phyloP scores from a whole-genome alignment of 2,113 vertebrate species.

The Hippocampus zosterae region DNA sequence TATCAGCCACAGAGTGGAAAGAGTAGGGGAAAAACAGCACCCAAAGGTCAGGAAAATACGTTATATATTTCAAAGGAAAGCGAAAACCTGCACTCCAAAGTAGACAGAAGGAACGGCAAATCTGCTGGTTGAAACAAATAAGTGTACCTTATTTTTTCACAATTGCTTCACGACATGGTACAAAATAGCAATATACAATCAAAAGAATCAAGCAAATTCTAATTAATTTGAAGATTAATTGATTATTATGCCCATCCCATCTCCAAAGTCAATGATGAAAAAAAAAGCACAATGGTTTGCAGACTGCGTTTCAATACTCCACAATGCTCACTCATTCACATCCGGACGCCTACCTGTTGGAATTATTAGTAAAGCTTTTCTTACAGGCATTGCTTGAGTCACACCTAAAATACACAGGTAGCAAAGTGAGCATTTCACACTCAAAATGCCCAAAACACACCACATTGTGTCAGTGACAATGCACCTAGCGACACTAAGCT shows the following conservation, averaged over 20 bases:
- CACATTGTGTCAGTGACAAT: slow-evolving; percentile 54
- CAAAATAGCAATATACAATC: neutral
- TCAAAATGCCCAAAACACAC: slow-evolving; percentile 61
- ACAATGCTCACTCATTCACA: slow-evolving; percentile 14
- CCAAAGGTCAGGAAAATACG: too few relatives aligned
- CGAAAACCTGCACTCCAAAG: neutral
- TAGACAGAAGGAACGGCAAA: neutral
- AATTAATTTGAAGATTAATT: neutral
- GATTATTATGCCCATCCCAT: neutral
- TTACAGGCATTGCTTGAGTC: slow-evolving; percentile 56
- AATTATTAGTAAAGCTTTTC: slow-evolving; percentile 77
- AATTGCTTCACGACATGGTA: neutral
- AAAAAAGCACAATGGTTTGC: slow-evolving; percentile 52
- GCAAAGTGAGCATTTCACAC: slow-evolving; percentile 47
- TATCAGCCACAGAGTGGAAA: too few relatives aligned
- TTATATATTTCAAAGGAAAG: too few relatives aligned
- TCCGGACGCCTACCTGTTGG: slow-evolving; percentile 63
- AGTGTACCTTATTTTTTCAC: neutral
- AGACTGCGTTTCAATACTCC: slow-evolving; percentile 42
- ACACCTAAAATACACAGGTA: slow-evolving; percentile 52
- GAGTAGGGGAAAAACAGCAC: too few relatives aligned
- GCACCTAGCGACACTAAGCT: slow-evolving; percentile 46
- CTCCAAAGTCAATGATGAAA: neutral
- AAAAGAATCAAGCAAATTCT: neutral
- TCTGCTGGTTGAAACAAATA: neutral